phyloP scores from a whole-genome alignment of 2,888 invertebrate genomes.

The Heliconius charithonia region DNA sequence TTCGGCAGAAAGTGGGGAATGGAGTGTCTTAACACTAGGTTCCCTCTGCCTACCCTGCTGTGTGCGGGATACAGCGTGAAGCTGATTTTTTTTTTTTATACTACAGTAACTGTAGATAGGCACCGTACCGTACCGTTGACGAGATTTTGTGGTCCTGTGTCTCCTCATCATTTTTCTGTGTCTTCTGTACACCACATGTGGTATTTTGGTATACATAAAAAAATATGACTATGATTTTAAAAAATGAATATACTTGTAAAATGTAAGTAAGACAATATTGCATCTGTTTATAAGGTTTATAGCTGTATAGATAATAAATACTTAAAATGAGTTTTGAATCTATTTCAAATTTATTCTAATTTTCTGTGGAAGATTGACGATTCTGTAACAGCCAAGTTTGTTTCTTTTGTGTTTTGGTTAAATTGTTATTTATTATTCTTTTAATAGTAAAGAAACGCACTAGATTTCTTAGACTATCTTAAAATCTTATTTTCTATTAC shows the following conservation, averaged over 20 bases:
- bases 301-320: slow-evolving; percentile 26
- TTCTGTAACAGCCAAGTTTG: slow-evolving; percentile 42
- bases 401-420: slow-evolving; percentile 45
- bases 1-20: no score
- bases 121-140: no score
- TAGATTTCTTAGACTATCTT: slow-evolving; percentile 1
- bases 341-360: slow-evolving; percentile 26
- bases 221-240: neutral
- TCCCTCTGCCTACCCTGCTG: no score
- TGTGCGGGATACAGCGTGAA: no score
- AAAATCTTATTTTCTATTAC: slow-evolving; percentile 2
- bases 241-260: neutral
- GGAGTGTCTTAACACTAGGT: no score
- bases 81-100: no score
- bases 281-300: slow-evolving; percentile 36
- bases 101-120: no score
- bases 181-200: neutral
- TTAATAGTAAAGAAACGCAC: slow-evolving; percentile 30
- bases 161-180: neutral
- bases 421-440: slow-evolving; percentile 39
- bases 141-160: no score
- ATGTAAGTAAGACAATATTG: neutral
- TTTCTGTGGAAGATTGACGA: slow-evolving; percentile 35
- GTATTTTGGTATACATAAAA: neutral
- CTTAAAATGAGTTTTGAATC: slow-evolving; percentile 14